These are phyloP conservation scores for Myotis davidii DNA, from an alignment of 2,113 vertebrate genomes.

Conservation along the genomic window DNA sequence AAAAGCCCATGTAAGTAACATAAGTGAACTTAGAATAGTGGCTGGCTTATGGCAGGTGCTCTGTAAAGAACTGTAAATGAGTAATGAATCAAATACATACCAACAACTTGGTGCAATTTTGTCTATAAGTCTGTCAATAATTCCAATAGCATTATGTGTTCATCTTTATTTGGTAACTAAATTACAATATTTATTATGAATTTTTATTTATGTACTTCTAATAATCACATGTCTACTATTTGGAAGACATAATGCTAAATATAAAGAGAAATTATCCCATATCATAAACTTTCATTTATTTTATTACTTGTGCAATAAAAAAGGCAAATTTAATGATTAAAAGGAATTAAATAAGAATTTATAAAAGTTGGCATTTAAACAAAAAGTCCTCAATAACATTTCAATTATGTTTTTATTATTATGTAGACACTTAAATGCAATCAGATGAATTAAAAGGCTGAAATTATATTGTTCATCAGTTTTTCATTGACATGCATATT, in stretches of 20 bases:
- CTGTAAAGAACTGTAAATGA: neutral
- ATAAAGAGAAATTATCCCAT: neutral
- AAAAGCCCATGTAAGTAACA: neutral
- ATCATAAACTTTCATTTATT: neutral
- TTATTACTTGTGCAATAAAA: neutral
- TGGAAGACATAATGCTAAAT: neutral
- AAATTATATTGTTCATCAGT: neutral
- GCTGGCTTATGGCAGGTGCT: no score
- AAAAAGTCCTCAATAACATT: neutral
- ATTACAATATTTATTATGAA: neutral
- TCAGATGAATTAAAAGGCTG: neutral
- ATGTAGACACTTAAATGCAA: neutral
- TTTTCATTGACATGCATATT: neutral
- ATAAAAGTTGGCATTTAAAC: neutral
- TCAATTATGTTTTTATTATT: neutral
- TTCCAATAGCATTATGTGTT: neutral
- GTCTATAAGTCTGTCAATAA: neutral
- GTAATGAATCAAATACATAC: neutral
- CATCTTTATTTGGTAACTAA: neutral
- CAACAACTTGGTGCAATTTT: neutral
- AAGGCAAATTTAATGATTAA: neutral
- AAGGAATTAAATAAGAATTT: neutral
- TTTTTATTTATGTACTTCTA: neutral
- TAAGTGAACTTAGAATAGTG: neutral
- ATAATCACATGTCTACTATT: neutral